These are phyloP conservation scores for Coelopa pilipes DNA, from an alignment of 2,888 invertebrate genomes.

Conservation along the genomic window DNA sequence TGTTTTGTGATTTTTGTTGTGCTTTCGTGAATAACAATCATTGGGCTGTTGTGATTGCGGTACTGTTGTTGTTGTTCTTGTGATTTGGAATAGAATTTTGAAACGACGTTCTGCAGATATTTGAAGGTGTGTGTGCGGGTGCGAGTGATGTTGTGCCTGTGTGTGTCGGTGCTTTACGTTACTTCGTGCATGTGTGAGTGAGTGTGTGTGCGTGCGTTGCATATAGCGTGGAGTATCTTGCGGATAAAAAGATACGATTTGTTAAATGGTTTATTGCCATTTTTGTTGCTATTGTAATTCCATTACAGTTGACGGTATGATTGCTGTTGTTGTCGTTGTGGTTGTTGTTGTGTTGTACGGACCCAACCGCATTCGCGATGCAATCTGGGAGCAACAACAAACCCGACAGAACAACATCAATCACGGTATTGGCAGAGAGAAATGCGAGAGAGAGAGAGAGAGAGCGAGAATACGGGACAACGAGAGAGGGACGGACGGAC, in stretches of 20 bases:
- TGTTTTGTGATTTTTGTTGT: constrained; percentile 14
- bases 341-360: background rate
- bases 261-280: background rate
- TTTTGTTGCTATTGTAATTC: constrained; percentile 6
- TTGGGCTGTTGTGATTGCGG: too few species aligned
- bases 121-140: constrained; percentile 25
- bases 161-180: too few species aligned
- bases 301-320: too few species aligned
- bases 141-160: constrained; percentile 16
- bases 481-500: background rate
- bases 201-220: background rate
- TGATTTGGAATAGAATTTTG: background rate
- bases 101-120: background rate
- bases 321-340: background rate
- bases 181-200: too few species aligned
- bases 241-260: constrained; percentile 26
- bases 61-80: too few species aligned
- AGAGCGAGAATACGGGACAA: background rate
- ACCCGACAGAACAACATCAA: background rate
- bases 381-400: constrained; percentile 18
- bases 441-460: background rate
- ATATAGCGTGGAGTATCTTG: background rate
- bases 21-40: background rate
- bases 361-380: constrained; percentile 11
- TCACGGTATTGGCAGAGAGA: background rate